Percentiles rank a stretch among this genome's conserved stretches.
phyloP scores from a whole-genome alignment of 92 coral and sea anemone species.

The Siderastrea siderea region DNA sequence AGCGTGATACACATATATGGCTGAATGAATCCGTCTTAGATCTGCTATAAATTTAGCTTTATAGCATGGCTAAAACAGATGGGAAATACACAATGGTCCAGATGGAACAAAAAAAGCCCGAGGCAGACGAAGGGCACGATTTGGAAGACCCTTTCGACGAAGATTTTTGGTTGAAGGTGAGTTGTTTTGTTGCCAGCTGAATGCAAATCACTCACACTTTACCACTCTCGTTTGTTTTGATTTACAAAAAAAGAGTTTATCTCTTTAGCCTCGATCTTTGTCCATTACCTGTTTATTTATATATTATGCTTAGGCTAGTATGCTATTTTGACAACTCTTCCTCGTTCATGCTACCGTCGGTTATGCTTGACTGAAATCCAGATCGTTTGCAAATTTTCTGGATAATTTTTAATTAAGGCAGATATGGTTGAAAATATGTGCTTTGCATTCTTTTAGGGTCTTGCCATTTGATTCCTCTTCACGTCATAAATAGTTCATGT shows the following conservation, averaged over 20 bases:
- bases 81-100: slow-evolving; percentile 65
- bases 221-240: background rate
- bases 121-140: slow-evolving; percentile 27
- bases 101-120: slow-evolving; percentile 71
- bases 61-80: slow-evolving; percentile 61
- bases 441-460: background rate
- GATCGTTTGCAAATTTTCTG: background rate
- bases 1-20: background rate
- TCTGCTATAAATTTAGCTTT: slow-evolving; percentile 21
- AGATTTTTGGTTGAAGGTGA: slow-evolving; percentile 91
- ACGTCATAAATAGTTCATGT: background rate
- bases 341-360: background rate
- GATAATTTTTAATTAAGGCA: background rate
- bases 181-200: background rate
- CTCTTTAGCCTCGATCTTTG: background rate
- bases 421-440: background rate
- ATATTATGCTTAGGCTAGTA: background rate
- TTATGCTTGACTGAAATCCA: background rate
- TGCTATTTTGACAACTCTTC: background rate
- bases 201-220: background rate
- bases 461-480: background rate
- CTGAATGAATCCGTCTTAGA: slow-evolving; percentile 5
- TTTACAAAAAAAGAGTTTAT: slow-evolving; percentile 3
- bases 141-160: slow-evolving; percentile 90
- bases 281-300: background rate